Evolutionary conservation across 1,140 invertebrate species (phyloP).

Genomic region (Marisa cornuarietis): DNA sequence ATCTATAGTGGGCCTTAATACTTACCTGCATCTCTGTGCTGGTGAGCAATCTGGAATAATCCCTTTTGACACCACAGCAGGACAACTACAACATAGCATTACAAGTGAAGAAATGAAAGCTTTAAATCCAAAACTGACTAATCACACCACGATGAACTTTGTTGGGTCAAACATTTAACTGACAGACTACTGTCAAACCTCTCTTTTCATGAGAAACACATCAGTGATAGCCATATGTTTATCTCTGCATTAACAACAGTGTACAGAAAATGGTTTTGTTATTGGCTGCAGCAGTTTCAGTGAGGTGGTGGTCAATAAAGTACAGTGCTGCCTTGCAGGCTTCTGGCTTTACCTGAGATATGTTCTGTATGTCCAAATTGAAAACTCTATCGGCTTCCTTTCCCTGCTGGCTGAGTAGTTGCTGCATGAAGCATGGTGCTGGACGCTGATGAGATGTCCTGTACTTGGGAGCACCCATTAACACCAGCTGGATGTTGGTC

Average conservation of each 20-base stretch:
- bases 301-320: background rate
- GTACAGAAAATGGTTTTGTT: no score
- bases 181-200: no score
- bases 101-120: no score
- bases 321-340: background rate
- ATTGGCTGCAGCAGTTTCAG: no score
- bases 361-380: slow-evolving; percentile 9
- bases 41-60: no score
- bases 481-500: slow-evolving; percentile 1
- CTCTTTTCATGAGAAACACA: background rate
- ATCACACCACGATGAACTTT: no score
- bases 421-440: background rate
- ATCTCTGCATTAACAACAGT: background rate
- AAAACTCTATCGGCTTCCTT: background rate
- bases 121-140: no score
- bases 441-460: background rate
- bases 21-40: no score
- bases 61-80: no score
- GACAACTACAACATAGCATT: no score
- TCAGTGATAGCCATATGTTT: background rate
- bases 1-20: no score
- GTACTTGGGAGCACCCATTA: background rate
- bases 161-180: no score
- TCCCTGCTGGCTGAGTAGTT: background rate
- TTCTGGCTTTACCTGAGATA: background rate